Conservation (phyloP, 2,797 vertebrate genomes). For the Steatocranus sp. region DNA sequence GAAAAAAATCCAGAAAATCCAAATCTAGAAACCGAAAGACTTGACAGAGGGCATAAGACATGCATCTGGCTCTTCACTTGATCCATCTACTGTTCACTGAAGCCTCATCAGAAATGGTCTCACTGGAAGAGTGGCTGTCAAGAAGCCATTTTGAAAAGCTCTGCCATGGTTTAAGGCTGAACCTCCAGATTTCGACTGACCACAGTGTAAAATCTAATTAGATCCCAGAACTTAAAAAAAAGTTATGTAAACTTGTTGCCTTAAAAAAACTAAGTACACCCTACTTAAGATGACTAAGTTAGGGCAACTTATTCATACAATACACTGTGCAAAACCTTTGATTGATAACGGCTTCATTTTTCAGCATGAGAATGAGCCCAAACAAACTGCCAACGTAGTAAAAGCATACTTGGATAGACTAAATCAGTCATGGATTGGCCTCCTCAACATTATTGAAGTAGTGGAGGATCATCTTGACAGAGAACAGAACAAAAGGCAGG, state of each 20-base stretch:
- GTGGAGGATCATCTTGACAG: background rate
- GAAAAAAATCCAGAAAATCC: background rate
- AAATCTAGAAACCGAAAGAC: background rate
- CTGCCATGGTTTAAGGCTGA: background rate
- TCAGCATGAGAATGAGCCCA: background rate
- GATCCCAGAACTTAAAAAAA: background rate
- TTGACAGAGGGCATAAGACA: background rate
- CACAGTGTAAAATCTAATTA: background rate
- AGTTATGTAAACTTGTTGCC: background rate
- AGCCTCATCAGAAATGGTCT: background rate
- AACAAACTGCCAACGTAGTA: background rate
- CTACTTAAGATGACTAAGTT: background rate
- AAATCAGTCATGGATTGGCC: background rate
- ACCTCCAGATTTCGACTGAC: background rate
- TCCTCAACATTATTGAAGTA: background rate
- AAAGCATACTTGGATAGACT: background rate
- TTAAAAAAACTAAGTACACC: background rate
- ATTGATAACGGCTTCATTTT: background rate
- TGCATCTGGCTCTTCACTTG: background rate
- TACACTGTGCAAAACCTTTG: background rate
- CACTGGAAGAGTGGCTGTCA: background rate
- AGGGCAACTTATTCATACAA: background rate
- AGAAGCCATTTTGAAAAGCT: background rate
- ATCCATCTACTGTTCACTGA: background rate
- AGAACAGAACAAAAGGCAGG: background rate